Percentiles rank a stretch among this genome's conserved stretches.
phyloP scores from a whole-genome alignment of 1,140 invertebrate genomes.

The Holotrichia oblita region DNA sequence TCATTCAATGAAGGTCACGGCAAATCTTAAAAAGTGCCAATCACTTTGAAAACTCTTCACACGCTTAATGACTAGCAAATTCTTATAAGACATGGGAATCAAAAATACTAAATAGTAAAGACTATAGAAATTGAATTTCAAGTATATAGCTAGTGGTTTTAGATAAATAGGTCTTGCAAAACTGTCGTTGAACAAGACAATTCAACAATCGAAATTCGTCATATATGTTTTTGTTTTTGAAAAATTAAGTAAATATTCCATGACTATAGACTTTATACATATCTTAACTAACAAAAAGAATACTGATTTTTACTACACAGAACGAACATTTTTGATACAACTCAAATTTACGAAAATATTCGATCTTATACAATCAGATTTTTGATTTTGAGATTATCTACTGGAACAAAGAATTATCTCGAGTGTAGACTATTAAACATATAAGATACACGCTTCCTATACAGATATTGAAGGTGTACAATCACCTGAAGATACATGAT shows the following conservation, averaged over 20 bases:
- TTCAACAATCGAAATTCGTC: not conserved
- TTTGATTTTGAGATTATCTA: too few species aligned
- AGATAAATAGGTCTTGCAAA: not conserved
- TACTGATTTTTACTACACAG: too few species aligned
- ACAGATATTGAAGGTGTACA: not conserved
- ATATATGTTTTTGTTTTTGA: not conserved
- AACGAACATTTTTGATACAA: too few species aligned
- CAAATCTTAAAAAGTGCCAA: too few species aligned
- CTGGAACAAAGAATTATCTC: too few species aligned
- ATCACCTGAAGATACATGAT: not conserved
- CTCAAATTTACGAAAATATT: too few species aligned
- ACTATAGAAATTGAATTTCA: not conserved
- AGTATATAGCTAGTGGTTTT: not conserved
- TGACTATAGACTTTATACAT: not conserved
- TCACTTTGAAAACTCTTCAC: not conserved
- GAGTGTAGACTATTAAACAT: too few species aligned
- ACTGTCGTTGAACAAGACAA: not conserved
- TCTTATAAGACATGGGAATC: not conserved
- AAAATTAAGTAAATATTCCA: not conserved
- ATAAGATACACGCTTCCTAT: too few species aligned
- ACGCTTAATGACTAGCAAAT: constrained; percentile 8
- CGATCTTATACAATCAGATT: too few species aligned
- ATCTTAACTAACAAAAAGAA: too few species aligned
- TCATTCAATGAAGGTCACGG: too few species aligned
- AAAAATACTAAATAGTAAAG: not conserved